phyloP scores from a whole-genome alignment of 2,888 invertebrate species.

The Cryptocheilus praepositus region DNA sequence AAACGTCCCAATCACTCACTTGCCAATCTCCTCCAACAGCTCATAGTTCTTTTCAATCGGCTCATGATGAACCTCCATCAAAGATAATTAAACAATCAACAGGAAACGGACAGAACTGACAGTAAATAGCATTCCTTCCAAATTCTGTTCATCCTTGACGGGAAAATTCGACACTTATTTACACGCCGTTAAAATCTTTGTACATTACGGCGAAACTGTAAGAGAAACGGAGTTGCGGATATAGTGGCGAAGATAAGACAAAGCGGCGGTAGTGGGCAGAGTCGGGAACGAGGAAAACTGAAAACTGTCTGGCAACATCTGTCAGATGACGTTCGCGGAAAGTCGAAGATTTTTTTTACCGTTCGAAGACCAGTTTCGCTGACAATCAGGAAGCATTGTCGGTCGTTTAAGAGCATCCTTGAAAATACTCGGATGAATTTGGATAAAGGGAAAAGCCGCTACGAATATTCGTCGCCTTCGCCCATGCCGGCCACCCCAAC shows the following conservation, averaged over 20 bases:
- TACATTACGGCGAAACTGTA: too few species aligned
- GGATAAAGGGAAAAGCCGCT: constrained; percentile 63
- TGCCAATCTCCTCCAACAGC: constrained; percentile 77
- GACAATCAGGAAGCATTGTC: constrained; percentile 71
- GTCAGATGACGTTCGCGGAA: background rate
- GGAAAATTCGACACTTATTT: too few species aligned
- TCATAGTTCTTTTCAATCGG: constrained; percentile 77
- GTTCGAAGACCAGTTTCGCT: constrained; percentile 67
- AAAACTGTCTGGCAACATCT: too few species aligned
- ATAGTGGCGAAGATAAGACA: too few species aligned
- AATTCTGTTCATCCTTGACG: too few species aligned
- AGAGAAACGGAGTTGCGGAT: too few species aligned
- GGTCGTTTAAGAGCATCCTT: constrained; percentile 64
- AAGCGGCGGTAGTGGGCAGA: too few species aligned
- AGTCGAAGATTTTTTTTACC: constrained; percentile 54
- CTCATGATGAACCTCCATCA: constrained; percentile 75
- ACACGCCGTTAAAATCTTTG: too few species aligned
- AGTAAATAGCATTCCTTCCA: too few species aligned
- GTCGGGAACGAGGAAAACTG: too few species aligned
- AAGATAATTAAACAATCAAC: constrained; percentile 38
- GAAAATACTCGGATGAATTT: constrained; percentile 44
- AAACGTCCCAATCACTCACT: constrained; percentile 69
- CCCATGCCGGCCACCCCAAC: constrained; percentile 67
- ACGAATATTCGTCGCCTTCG: constrained; percentile 64
- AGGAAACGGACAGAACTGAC: too few species aligned